Base-by-base conservation (phyloP, 1,140 invertebrate genomes). In the Hyposmocoma kahamanoa region DNA sequence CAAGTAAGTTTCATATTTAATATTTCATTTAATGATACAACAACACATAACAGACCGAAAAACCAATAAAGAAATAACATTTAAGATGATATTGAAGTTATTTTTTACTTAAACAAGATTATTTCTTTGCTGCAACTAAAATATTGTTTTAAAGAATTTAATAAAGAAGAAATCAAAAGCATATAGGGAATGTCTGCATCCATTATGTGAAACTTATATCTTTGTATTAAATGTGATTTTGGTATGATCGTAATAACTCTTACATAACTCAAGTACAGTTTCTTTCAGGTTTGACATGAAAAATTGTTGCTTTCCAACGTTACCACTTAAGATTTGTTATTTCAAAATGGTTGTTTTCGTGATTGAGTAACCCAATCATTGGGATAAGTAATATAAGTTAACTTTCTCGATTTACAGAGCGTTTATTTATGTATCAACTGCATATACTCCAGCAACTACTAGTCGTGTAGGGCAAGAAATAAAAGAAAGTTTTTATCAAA, bases 351-450 rank as follows among this genome's bases (percentile, higher is more conserved):
- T n/a, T n/a, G n/a, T n/a, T n/a, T n/a, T n/a, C n/a, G n/a, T n/a
- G n/a, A n/a, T n/a, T n/a, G n/a, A n/a, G n/a, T n/a, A n/a, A n/a
- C n/a, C n/a, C n/a, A n/a, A n/a, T n/a, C n/a, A n/a, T n/a, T n/a
- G n/a, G n/a, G n/a, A n/a, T n/a, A n/a, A n/a, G n/a, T n/a, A n/a
- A n/a, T n/a, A n/a, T n/a, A n/a, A n/a, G n/a, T n/a, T 30, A 13
- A 30, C 13, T n/a, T 30, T 30, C 13, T 30, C 2, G 10, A 30
- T 30, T 38, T 39, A 22, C 51, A 59, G 56, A 34, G 32, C 39
- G 0, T 50, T 60, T 9, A 39, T 43, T 9, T 44, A 63, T 46
- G 36, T 59, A 1, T 63, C 61, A 0, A 63, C 61, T 0, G 61
- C 56, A 2, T 63, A 48, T 13, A 15, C 36, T n/a, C 48, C 56